phyloP scores from a whole-genome alignment of 2,113 vertebrate genomes.

The Poecile atricapillus region DNA sequence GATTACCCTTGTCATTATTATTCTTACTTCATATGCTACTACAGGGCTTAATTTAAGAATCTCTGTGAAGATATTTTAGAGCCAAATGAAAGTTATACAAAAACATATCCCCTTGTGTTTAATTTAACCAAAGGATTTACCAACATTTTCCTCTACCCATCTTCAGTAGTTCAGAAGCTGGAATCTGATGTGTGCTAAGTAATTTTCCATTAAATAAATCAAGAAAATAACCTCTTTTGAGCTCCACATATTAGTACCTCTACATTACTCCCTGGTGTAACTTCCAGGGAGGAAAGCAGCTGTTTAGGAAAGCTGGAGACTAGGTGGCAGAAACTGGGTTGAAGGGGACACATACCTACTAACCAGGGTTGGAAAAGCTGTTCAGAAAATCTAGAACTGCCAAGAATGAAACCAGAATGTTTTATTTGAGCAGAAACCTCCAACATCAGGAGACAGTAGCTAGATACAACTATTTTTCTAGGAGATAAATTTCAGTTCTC shows the following conservation, averaged over 20 bases:
- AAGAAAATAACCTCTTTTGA: not conserved
- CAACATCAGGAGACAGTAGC: not conserved
- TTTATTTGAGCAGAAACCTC: not conserved
- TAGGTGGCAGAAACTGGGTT: not conserved
- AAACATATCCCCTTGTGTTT: not conserved
- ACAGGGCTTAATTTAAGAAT: not conserved
- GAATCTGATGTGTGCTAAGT: not conserved
- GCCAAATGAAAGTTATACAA: conserved; percentile 12
- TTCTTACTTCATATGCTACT: not conserved
- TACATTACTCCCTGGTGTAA: not conserved
- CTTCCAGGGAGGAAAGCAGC: not conserved
- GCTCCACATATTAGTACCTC: not conserved
- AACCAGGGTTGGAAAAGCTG: not conserved
- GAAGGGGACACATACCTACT: not conserved
- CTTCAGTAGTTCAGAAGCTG: not conserved
- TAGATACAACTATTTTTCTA: not conserved
- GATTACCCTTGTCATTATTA: not conserved
- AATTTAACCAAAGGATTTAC: conserved; percentile 10
- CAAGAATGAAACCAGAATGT: not conserved
- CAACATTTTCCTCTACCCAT: conserved; percentile 1
- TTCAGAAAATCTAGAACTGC: not conserved
- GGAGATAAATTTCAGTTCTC: not conserved
- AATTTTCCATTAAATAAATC: not conserved
- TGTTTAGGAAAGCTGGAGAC: not conserved
- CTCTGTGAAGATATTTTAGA: not conserved